phyloP scores from a whole-genome alignment of 2,113 vertebrate genomes.

The Arvicanthis niloticus region DNA sequence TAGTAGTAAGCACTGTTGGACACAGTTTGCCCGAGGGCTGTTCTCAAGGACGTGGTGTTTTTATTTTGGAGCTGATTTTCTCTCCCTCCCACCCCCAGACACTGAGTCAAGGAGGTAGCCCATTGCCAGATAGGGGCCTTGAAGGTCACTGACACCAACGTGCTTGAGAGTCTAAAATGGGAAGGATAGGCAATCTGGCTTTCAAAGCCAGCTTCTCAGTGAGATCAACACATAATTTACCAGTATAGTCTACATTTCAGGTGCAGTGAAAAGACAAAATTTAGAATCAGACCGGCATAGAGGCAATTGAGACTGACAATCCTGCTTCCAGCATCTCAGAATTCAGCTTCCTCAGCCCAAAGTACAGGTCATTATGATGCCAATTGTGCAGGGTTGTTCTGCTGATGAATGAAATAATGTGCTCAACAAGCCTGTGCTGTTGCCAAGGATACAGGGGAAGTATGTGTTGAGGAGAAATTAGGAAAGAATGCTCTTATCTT shows the following conservation, averaged over 20 bases:
- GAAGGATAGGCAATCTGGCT: neutral
- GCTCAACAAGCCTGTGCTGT: neutral
- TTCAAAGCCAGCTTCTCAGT: neutral
- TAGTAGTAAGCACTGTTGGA: neutral
- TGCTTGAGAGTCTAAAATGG: neutral
- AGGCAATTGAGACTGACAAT: neutral
- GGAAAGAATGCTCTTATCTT: constrained; percentile 43
- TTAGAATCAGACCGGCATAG: neutral
- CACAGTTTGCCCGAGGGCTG: neutral
- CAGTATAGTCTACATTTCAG: neutral
- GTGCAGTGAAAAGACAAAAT: neutral
- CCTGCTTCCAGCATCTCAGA: neutral
- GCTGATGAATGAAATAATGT: neutral
- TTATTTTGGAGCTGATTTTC: neutral
- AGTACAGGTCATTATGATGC: neutral
- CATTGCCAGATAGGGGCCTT: neutral
- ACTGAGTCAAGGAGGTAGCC: neutral
- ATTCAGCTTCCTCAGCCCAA: neutral
- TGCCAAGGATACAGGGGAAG: neutral
- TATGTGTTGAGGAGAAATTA: neutral
- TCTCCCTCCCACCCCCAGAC: neutral
- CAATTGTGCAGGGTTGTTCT: neutral
- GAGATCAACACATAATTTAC: neutral
- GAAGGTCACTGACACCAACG: neutral
- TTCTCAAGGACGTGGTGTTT: neutral